Base-by-base conservation (phyloP, 2,797 vertebrate genomes). In the Danio tinwini region DNA sequence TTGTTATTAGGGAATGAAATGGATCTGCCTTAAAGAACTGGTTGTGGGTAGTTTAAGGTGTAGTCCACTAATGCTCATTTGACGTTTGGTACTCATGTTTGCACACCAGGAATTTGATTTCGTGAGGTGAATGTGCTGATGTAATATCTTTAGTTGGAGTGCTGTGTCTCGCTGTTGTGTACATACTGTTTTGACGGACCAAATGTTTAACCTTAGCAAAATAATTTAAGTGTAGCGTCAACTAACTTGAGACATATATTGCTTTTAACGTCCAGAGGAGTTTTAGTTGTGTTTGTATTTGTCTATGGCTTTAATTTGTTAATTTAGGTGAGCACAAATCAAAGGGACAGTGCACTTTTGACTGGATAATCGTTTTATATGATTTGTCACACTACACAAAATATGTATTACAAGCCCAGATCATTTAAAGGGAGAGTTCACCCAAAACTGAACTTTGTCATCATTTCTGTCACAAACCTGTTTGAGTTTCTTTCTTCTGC, bases 1-100 rank as follows among this genome's bases (percentile, higher is more conserved):
- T 29, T 81, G 52, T 76, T 76, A 76, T 42, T 40, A 52, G 40
- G 63, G 69, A 83, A 81, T 59, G 50, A 74, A 83, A 83, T 52
- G 65, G 61, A 78, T 64, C 75, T 42, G 81, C 79, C 58, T 83
- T 86, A 82, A 84, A 78, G 64, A 84, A 78, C 45, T 61, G 64
- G 74, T 55, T 62, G 76, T 45, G 11, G 55, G 21, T 72, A 55
- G 67, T 67, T 73, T 53, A 53, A 77, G 65, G 21, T 21, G 39
- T 39, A 68, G 53, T 74, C 65, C 56, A 19, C 67, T 67, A 47
- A 83, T 42, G 37, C 58, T 80, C 68, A 37, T 61, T 71, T 45
- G 69, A 47, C n/a, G 8, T 72, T 72, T n/a, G 44, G 65, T 76
- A 80, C 77, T 63, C 12, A 49, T 70, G 59, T 80, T 83, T 72